Percentiles rank a stretch among this genome's conserved stretches.
Conservation (phyloP, 23 tunicate genomes). For the Clavelina lepadiformis region DNA sequence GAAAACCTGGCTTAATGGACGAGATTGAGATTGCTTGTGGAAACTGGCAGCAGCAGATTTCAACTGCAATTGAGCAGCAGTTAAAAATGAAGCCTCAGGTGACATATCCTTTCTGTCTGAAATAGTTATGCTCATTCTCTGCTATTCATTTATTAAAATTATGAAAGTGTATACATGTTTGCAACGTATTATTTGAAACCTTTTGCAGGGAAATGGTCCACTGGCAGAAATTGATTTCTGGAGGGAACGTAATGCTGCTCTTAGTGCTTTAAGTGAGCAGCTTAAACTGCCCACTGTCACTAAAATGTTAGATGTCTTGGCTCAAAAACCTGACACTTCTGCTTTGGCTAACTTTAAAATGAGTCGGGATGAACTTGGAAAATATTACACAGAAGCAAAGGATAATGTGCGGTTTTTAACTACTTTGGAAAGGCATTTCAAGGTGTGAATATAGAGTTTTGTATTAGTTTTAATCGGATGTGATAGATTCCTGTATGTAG, state of each 20-base stretch:
- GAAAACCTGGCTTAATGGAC: constrained; percentile 47
- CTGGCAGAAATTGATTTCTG: constrained; percentile 96
- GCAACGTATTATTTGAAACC: background rate
- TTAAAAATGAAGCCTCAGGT: constrained; percentile 86
- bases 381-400: constrained; percentile 90
- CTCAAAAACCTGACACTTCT: constrained; percentile 60
- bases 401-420: constrained; percentile 91
- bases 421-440: constrained; percentile 95
- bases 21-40: constrained; percentile 83
- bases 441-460: constrained; percentile 30
- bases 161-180: background rate
- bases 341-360: constrained; percentile 88
- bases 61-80: constrained; percentile 89
- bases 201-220: constrained; percentile 86
- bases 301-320: constrained; percentile 81
- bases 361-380: constrained; percentile 77
- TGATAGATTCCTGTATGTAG: too few species aligned
- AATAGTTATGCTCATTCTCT: background rate
- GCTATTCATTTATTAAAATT: background rate
- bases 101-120: background rate
- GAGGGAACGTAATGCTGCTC: constrained; percentile 91
- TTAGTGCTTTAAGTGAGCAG: constrained; percentile 90
- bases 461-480: too few species aligned
- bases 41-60: constrained; percentile 93
- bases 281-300: constrained; percentile 74